Evolutionary conservation across 92 coral and sea anemone genomes (phyloP).

Genomic region (Epizoanthus fatuus): DNA sequence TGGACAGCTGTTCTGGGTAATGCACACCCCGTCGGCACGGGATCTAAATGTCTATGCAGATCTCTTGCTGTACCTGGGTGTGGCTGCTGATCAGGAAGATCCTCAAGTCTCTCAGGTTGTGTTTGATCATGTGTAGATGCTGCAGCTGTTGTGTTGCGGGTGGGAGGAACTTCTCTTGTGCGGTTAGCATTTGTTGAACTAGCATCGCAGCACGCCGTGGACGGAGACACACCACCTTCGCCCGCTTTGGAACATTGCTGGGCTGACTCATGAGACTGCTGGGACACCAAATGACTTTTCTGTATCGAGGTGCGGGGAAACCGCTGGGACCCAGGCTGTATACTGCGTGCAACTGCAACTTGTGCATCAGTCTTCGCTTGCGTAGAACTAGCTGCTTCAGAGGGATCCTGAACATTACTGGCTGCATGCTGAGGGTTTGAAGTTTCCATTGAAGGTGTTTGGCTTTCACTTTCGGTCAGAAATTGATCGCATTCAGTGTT

Average conservation of each 20-base stretch:
- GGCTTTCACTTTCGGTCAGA: background rate
- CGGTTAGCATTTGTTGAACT: background rate
- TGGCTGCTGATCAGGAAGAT: conserved; percentile 4
- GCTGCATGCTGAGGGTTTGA: background rate
- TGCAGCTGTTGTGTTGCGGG: background rate
- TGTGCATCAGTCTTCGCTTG: background rate
- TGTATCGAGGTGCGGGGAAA: background rate
- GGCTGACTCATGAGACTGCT: background rate
- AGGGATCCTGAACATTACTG: background rate
- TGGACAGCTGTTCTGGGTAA: background rate
- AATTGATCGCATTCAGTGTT: background rate
- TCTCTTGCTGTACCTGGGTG: background rate
- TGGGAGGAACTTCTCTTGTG: background rate
- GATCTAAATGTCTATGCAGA: background rate
- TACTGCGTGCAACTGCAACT: background rate
- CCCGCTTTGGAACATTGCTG: background rate
- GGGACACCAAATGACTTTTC: background rate
- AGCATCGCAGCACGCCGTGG: background rate
- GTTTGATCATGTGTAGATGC: background rate
- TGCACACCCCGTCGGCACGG: background rate
- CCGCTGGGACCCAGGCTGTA: background rate
- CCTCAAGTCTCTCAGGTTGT: background rate
- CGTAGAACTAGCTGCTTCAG: background rate
- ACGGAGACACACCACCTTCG: background rate
- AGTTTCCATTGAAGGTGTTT: background rate